phyloP scores from a whole-genome alignment of 2,888 invertebrate genomes.

The Patella ulyssiponensis region DNA sequence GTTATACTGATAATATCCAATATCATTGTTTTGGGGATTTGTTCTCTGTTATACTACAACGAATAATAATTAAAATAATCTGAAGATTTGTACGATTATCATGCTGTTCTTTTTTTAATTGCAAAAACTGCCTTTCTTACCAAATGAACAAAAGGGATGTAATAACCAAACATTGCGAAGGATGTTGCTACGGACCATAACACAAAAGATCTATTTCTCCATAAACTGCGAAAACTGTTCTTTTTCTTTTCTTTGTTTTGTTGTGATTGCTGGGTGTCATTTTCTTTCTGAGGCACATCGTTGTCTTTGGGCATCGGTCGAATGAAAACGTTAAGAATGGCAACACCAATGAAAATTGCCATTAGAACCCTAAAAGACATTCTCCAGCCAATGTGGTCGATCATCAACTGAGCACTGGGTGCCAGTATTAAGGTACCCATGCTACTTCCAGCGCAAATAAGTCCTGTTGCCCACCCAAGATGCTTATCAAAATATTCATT shows the following conservation, averaged over 20 bases:
- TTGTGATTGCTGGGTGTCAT: constrained; percentile 32
- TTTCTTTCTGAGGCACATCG: constrained; percentile 28
- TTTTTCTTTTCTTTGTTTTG: constrained; percentile 17
- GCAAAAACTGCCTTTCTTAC: constrained; percentile 42
- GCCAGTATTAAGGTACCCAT: constrained; percentile 58
- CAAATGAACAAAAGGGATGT: constrained; percentile 62
- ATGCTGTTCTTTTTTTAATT: too few relatives aligned
- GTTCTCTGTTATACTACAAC: too few relatives aligned
- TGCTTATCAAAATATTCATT: constrained; percentile 59
- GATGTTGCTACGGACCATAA: constrained; percentile 57
- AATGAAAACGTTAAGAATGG: constrained; percentile 40
- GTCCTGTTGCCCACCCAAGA: constrained; percentile 56
- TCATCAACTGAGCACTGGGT: constrained; percentile 52
- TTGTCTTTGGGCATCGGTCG: constrained; percentile 31
- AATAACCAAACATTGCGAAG: constrained; percentile 63
- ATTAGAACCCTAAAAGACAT: constrained; percentile 49
- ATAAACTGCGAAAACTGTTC: constrained; percentile 51
- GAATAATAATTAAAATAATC: too few relatives aligned
- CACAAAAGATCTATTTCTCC: constrained; percentile 60
- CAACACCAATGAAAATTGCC: constrained; percentile 39
- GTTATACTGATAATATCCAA: too few relatives aligned
- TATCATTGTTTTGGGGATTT: too few relatives aligned
- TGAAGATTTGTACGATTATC: too few relatives aligned
- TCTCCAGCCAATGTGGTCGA: constrained; percentile 56
- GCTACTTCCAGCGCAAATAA: constrained; percentile 61